Percentiles rank a stretch among this genome's conserved stretches.
These are phyloP conservation scores for Elephas maximus DNA, from an alignment of 2,113 vertebrate genomes.

Conservation along the genomic window DNA sequence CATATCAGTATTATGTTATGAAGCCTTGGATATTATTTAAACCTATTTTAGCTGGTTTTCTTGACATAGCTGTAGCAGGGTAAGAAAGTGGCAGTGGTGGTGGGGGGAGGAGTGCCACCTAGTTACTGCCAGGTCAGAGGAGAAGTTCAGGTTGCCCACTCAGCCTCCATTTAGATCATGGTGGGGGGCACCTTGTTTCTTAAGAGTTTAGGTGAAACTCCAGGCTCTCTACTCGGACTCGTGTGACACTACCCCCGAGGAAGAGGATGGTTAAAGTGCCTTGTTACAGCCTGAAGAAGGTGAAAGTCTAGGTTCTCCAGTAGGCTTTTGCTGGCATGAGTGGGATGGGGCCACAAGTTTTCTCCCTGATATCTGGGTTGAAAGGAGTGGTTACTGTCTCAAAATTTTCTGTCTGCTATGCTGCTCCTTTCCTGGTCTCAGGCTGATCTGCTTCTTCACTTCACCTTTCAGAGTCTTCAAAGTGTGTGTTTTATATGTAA, in stretches of 20 bases:
- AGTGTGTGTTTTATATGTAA: neutral
- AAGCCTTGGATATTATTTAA: neutral
- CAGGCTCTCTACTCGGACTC: neutral
- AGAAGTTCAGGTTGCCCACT: neutral
- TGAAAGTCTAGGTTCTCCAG: neutral
- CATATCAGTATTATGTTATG: neutral
- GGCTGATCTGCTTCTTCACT: neutral
- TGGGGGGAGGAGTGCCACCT: neutral
- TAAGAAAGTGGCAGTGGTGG: neutral
- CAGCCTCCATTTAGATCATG: neutral
- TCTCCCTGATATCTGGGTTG: neutral
- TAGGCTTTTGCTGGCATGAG: neutral
- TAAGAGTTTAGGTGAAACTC: neutral
- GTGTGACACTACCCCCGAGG: neutral
- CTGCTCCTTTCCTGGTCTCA: neutral
- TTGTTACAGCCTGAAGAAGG: neutral
- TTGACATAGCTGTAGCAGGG: neutral
- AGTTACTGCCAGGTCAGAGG: neutral
- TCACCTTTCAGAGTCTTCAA: neutral
- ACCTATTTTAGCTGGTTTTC: neutral
- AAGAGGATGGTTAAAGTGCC: neutral
- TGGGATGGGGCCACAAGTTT: neutral
- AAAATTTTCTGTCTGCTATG: neutral
- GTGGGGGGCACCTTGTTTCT: neutral
- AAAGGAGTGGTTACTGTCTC: conserved; percentile 2